Base-by-base conservation (phyloP, 1,140 invertebrate species). In the Drosophila repletoides region DNA sequence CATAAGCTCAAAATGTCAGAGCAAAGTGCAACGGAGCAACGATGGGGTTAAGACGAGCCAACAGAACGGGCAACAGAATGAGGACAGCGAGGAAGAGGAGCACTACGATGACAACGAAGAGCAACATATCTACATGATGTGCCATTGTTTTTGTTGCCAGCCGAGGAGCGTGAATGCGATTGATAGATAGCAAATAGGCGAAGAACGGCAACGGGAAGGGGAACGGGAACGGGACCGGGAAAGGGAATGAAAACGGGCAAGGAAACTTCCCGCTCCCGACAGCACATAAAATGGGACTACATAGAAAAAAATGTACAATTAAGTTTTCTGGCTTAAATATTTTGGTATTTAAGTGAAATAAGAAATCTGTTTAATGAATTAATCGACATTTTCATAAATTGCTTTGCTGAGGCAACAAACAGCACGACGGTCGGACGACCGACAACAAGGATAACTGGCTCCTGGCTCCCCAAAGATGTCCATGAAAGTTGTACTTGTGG, bases 1-100 rank as follows among this genome's bases (percentile, higher is more conserved):
- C 79, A 84, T 84, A 75, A 84, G 75, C 79, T 84, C 60, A 84
- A 72, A 84, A 84, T 79, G 79, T 84, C 79, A 84, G 74, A 74
- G 70, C 65, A 84, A 64, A 84, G 70, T 77, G 79, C 79, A 83
- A 55, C 56, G 59, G 63, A 52, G 51, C 66, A 71, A 49, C 64
- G 29, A 5, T 19, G 14, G 61, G 65, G 22, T 34, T 22, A 46
- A 43, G 46, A 24, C 28, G 19, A 51, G 49, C 45, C 14, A 66
- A 14, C 17, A 51, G 49, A 17, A 46, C 9, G 12, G 9, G 36
- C 9, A 43, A 7, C 14, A 28, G 17, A 46, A 46, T 34, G 5
- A 31, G 17, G 5, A 9, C 7, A 41, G 5, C 14, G 3, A 33
- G 21, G 29, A 29, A 40, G 31, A n/a, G n/a, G n/a, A n/a, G n/a